Conservation (phyloP, 64 coral and sea anemone species). For the Astreopora myriophthalma region DNA sequence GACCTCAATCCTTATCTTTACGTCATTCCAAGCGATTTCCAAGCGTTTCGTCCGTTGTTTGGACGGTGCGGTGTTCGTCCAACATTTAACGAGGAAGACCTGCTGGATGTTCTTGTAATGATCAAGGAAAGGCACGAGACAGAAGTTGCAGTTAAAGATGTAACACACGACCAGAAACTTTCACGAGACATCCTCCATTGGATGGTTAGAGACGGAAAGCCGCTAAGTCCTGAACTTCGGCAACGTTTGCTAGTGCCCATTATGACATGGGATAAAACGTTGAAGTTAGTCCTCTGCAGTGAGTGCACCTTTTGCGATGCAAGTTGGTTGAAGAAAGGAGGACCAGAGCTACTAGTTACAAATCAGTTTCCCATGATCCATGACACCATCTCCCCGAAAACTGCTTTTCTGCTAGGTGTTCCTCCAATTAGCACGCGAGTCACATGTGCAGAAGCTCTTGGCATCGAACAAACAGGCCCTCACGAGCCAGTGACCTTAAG, state of each 20-base stretch:
- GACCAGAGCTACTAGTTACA: conserved; percentile 29
- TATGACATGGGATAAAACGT: conserved; percentile 62
- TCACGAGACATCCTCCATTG: conserved; percentile 71
- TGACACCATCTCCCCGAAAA: conserved; percentile 65
- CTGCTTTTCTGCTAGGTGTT: conserved; percentile 69
- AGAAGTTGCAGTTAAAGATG: background rate
- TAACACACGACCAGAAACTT: conserved; percentile 48
- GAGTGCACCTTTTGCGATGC: conserved; percentile 80
- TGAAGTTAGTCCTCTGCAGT: conserved; percentile 69
- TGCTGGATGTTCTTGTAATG: conserved; percentile 53
- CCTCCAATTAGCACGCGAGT: conserved; percentile 83
- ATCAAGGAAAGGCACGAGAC: conserved; percentile 65
- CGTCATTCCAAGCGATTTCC: conserved; percentile 49
- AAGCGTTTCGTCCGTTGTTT: conserved; percentile 23
- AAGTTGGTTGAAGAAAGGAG: conserved; percentile 59
- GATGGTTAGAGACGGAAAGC: conserved; percentile 60
- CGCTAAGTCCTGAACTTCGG: conserved; percentile 22
- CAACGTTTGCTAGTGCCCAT: conserved; percentile 64
- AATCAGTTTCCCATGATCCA: conserved; percentile 71
- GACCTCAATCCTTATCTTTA: conserved; percentile 70
- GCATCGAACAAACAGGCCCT: conserved; percentile 83
- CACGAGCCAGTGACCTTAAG: conserved; percentile 86
- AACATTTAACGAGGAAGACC: conserved; percentile 15
- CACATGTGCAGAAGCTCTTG: conserved; percentile 57
- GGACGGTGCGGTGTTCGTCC: conserved; percentile 53